Evolutionary conservation across 1,140 invertebrate species (phyloP).

Genomic region (Lerema accius): DNA sequence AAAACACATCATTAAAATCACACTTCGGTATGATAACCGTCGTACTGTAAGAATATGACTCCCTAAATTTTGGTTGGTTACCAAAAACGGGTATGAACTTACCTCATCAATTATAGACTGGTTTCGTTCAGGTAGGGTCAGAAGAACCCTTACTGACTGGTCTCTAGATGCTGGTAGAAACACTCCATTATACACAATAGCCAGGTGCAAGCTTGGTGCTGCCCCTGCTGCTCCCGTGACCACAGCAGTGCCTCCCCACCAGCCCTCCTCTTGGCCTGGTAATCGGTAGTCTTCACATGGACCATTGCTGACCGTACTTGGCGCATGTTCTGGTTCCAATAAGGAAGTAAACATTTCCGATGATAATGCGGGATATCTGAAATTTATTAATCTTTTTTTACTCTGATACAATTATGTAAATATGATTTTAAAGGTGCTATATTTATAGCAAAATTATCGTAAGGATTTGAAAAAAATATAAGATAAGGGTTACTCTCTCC

Average conservation of each 20-base stretch:
- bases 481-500: too few relatives aligned
- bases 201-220: conserved; percentile 91
- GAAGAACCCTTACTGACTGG: conserved; percentile 86
- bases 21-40: too few relatives aligned
- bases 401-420: too few relatives aligned
- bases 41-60: too few relatives aligned
- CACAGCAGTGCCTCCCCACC: conserved; percentile 93
- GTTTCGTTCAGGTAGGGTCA: conserved; percentile 87
- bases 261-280: conserved; percentile 86
- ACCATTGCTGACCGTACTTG: conserved; percentile 65
- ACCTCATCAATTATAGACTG: conserved; percentile 89
- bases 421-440: too few relatives aligned
- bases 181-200: conserved; percentile 91
- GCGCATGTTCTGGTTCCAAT: conserved; percentile 85
- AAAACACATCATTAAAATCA: too few relatives aligned
- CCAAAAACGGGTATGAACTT: conserved; percentile 37
- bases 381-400: too few relatives aligned
- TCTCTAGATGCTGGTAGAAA: conserved; percentile 87
- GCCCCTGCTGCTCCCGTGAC: conserved; percentile 90
- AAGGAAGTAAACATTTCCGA: conserved; percentile 93
- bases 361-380: conserved; percentile 85
- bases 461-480: too few relatives aligned
- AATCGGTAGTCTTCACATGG: conserved; percentile 78
- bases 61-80: too few relatives aligned
- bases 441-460: too few relatives aligned